Evolutionary conservation across 2,797 vertebrate species (phyloP), one percentile per base, ranked within the genome.

Genomic region (Gobio occitaniae): DNA sequence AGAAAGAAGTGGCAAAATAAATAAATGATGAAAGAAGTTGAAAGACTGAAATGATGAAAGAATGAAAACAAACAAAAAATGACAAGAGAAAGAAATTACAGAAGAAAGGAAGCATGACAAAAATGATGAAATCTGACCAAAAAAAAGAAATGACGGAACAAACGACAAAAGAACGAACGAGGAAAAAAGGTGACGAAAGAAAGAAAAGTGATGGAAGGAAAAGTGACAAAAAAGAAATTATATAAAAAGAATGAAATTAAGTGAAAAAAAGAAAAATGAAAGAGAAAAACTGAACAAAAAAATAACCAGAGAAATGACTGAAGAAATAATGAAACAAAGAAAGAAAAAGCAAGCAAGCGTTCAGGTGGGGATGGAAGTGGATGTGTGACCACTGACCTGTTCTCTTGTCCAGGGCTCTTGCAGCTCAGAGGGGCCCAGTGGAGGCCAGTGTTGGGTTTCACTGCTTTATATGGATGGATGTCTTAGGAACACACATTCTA

Each of bases 391-490:
- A 17, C 52, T 19, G 52, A 19, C 19, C 2, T 52, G 50, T 7
- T 9, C 21, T 59, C 56, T 59, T 59, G 9, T 59, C 56, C 21
- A 59, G 56, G 59, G 25, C 44, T 72, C 47, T 17, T 56, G 47
- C 16, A 32, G 71, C 47, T 83, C 88, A 83, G 47, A 54, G 71
- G 59, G 84, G 77, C 80, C 48, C 50, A 78, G 77, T 38, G 71
- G 72, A 87, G 63, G 19, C 52, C 47, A 66, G 82, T 66, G 59
- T 84, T 81, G 52, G 56, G 48, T 87, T 87, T 84, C 83, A 78
- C 19, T 54, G 66, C 48, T 82, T 82, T 85, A 83, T 82, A 66
- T 65, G 65, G 63, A 4, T 72, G 61, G 65, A 74, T 63, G 61
- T 48, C 36, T 69, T 48, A 38, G 38, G 21, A 78, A 50, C 29